A percentile compares a stretch with the other conserved stretches of the same genome.
These are phyloP conservation scores for Coelopa frigida DNA, from an alignment of 1,140 invertebrate species.

Conservation along the genomic window DNA sequence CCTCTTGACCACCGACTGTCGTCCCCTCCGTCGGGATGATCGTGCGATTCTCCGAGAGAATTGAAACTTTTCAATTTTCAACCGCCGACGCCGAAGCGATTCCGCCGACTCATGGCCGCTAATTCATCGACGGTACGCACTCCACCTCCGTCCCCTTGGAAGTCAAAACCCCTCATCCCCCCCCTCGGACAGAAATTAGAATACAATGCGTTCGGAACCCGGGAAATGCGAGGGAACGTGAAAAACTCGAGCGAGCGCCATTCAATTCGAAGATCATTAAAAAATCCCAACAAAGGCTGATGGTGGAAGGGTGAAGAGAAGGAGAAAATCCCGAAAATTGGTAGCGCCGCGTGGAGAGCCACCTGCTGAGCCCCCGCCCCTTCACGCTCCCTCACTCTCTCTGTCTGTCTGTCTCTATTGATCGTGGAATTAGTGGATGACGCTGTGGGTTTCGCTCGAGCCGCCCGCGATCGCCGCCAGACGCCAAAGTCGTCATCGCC, in stretches of 20 bases:
- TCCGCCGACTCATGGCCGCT: conserved; percentile 1
- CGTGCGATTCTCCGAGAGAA: too few species aligned
- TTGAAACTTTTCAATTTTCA: conserved; percentile 9
- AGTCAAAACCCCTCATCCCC: background rate
- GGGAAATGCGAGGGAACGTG: conserved; percentile 5
- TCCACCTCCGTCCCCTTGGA: background rate
- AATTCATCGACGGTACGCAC: conserved; percentile 2
- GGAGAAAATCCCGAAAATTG: background rate
- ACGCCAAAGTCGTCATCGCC: background rate
- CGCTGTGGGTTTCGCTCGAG: conserved; percentile 33
- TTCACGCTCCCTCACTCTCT: too few species aligned
- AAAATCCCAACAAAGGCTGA: background rate
- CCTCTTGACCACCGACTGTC: too few species aligned
- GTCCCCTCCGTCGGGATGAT: too few species aligned
- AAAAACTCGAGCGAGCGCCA: conserved; percentile 1
- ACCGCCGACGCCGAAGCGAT: background rate
- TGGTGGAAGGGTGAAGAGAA: too few species aligned
- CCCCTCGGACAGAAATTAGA: background rate
- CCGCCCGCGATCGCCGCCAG: background rate
- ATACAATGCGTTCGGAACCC: background rate
- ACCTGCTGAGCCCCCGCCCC: too few species aligned
- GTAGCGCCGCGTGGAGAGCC: background rate
- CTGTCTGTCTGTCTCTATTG: conserved; percentile 12
- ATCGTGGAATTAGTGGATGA: conserved; percentile 44
- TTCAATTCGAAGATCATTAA: background rate